A percentile compares a stretch with the other conserved stretches of the same genome.
Conservation (phyloP, 2,888 invertebrate species). For the Mythimna pallens region DNA sequence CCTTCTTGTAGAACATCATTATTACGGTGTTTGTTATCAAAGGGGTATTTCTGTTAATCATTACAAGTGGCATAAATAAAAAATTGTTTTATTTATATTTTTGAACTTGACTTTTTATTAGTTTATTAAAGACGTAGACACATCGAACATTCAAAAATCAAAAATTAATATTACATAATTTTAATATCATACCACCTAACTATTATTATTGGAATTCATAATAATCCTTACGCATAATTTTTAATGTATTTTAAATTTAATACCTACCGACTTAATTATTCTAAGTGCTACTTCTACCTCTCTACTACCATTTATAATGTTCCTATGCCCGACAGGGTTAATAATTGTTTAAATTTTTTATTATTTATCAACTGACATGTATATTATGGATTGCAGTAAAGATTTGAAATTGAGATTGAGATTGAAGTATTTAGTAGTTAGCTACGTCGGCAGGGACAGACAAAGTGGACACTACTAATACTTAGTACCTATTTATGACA, state of each 20-base stretch:
- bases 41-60: neutral
- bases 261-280: neutral
- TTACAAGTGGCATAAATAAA: neutral
- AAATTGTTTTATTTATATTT: neutral
- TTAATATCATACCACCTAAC: neutral
- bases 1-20: neutral
- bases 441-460: too few relatives aligned
- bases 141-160: neutral
- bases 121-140: neutral
- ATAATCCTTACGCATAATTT: neutral
- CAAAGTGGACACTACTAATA: neutral
- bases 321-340: too few relatives aligned
- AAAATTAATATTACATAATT: neutral
- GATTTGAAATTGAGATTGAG: too few relatives aligned
- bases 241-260: neutral
- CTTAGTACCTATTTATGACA: neutral
- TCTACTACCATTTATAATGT: too few relatives aligned
- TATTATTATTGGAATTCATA: neutral
- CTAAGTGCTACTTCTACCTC: too few relatives aligned
- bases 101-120: neutral
- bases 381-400: too few relatives aligned
- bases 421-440: neutral
- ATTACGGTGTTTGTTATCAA: neutral
- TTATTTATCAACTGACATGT: too few relatives aligned
- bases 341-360: too few relatives aligned